These are phyloP conservation scores for Apamea sordens DNA, from an alignment of 2,888 invertebrate genomes.

Conservation along the genomic window DNA sequence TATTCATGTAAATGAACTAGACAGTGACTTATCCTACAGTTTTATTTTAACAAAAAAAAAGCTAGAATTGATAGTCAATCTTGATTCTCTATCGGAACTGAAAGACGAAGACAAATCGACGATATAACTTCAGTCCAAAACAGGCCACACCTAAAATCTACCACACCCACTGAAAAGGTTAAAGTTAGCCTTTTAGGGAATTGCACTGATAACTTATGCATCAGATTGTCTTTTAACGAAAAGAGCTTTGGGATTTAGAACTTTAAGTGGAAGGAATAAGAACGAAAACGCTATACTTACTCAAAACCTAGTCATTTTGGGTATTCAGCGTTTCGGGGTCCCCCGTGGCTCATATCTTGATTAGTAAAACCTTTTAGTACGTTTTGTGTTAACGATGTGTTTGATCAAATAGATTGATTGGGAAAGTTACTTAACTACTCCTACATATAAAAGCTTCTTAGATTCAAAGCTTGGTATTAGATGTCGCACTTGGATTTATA, in stretches of 20 bases:
- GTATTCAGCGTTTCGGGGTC: constrained; percentile 20
- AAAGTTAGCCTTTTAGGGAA: constrained; percentile 58
- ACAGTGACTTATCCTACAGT: background rate
- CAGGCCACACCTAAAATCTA: constrained; percentile 63
- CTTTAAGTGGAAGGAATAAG: constrained; percentile 27
- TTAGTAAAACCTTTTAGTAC: constrained; percentile 42
- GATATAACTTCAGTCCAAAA: constrained; percentile 46
- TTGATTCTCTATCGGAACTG: constrained; percentile 44
- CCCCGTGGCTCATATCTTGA: constrained; percentile 45
- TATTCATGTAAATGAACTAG: background rate
- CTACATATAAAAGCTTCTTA: no score
- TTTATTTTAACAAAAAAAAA: constrained; percentile 2
- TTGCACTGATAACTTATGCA: constrained; percentile 62
- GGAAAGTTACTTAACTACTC: constrained; percentile 1
- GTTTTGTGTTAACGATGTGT: constrained; percentile 21
- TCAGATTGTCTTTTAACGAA: constrained; percentile 31
- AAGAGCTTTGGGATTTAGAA: constrained; percentile 15
- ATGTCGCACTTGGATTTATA: background rate
- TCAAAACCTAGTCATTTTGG: constrained; percentile 16
- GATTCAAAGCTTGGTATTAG: background rate
- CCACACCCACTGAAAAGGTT: constrained; percentile 68
- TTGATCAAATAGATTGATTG: constrained; percentile 38
- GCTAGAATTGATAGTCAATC: constrained; percentile 5
- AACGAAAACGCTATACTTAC: constrained; percentile 16
- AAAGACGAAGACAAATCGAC: constrained; percentile 53